Evolutionary conservation across 2,888 invertebrate genomes (phyloP), one percentile per base, ranked within the genome.

Genomic region (Spilosoma lubricipeda): DNA sequence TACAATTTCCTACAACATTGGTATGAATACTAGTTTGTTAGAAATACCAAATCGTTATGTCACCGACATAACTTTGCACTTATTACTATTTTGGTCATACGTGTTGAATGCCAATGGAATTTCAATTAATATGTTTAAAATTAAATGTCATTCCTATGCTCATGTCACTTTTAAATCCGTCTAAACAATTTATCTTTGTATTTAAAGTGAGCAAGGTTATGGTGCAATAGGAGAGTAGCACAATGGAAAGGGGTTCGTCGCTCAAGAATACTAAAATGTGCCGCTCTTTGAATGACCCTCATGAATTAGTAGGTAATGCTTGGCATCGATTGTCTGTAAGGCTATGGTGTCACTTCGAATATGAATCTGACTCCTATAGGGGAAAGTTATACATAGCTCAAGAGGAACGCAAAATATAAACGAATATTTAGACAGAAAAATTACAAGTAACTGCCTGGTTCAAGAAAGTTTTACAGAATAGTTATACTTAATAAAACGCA

Each of bases 21-120:
- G 15, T 45, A 45, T 45, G 45, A 45, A 45, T 18, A 18, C 45
- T 45, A 45, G 45, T 45, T 15, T 45, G 15, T 63, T 27, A 59
- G 27, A 27, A 59, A 59, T 59, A 27, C 59, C 59, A 59, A 27
- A 9, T 15, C 27, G 27, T 13, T 27, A 27, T 59, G 59, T 59
- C 59, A 59, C 15, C 27, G 30, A 66, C 59, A 63, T 70, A 78
- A 65, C 64, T 30, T n/a, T 74, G 67, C 33, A 71, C 30, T 73
- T 63, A 66, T 74, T 72, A 72, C 78, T 52, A 78, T 70, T 74
- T 71, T 39, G n/a, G 45, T 64, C 76, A 73, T 73, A 75, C n/a
- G 33, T 59, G 33, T 18, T 69, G 42, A 65, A 70, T 70, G 30
- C 68, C 33, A 48, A 18, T 33, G 48, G 74, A 48, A 71, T 71